Conservation (phyloP, 2,113 vertebrate genomes). For the Rhinolophus sinicus region DNA sequence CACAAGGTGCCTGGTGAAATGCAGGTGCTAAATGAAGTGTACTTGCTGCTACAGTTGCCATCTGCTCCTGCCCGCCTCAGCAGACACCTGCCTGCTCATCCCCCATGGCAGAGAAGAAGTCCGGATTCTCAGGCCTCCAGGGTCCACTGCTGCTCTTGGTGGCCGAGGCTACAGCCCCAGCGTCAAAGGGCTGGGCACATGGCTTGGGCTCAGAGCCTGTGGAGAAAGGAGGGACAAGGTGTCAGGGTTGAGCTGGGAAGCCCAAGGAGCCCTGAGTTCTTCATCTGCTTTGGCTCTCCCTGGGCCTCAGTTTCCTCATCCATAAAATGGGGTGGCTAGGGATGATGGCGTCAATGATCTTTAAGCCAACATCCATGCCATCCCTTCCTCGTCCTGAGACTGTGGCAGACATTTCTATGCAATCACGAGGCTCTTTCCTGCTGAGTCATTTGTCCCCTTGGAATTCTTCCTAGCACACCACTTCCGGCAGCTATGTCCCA, state of each 20-base stretch:
- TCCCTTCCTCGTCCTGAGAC: neutral
- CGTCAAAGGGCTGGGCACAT: slow-evolving; percentile 42
- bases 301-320: neutral
- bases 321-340: neutral
- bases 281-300: neutral
- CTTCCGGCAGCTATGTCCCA: no score
- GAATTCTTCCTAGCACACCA: neutral
- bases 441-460: neutral
- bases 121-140: slow-evolving; percentile 25
- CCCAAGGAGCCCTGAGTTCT: neutral
- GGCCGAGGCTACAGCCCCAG: neutral
- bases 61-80: neutral
- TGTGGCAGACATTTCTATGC: neutral
- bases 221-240: neutral
- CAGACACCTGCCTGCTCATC: slow-evolving; percentile 71
- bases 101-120: slow-evolving; percentile 36
- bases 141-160: neutral
- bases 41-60: neutral
- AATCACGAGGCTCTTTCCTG: neutral
- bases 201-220: slow-evolving; percentile 73
- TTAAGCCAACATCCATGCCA: neutral
- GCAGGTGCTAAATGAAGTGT: neutral
- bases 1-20: neutral
- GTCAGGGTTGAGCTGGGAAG: neutral
- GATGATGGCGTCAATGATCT: neutral